Base-by-base conservation (phyloP, 2,113 vertebrate genomes). In the Galemys pyrenaicus region DNA sequence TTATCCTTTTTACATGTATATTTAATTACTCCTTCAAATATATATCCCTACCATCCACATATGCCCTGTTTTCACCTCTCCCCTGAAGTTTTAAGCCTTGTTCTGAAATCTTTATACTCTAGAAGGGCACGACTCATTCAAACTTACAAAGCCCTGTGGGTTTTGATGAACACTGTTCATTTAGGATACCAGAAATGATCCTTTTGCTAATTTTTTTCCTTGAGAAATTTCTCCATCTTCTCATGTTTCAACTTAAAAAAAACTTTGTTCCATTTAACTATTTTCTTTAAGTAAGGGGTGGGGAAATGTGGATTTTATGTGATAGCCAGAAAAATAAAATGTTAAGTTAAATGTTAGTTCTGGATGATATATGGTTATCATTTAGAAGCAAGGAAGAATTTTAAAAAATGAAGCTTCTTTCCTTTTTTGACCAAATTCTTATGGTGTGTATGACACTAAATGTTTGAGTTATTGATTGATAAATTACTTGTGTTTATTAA, bases 281-380 rank as follows among this genome's bases (percentile, higher is more conserved):
- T 91, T 94, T 95, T 93, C 32, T 74, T 90, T 88, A 96, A 92
- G 82, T 85, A 92, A 94, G 20, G 8, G n/a, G n/a, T 5, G 22
- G 13, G 1, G 16, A 87, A 64, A 32, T 87, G 68, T 94, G 56
- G 85, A 62, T 83, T 94, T 92, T 81, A 93, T 94, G 35, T 87
- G 60, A 89, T 82, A 78, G 67, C 92, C 83, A 94, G 93, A 54
- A 84, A 96, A 93, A 54, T 56, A 92, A 95, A 96, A 95, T 93
- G 44, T 85, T 78, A 87, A 77, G 56, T 86, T 85, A 88, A 94
- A 91, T 90, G 91, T 81, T 95, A 96, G 60, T 13, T 81, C 56
- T 92, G 30, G 35, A 74, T 86, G 84, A 80, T 87, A 90, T 90
- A 92, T 88, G 6, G n/a, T 62, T 97, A 78, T 85, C 74, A 87